Base-by-base conservation (phyloP, 2,797 vertebrate genomes). In the Carduelis carduelis region DNA sequence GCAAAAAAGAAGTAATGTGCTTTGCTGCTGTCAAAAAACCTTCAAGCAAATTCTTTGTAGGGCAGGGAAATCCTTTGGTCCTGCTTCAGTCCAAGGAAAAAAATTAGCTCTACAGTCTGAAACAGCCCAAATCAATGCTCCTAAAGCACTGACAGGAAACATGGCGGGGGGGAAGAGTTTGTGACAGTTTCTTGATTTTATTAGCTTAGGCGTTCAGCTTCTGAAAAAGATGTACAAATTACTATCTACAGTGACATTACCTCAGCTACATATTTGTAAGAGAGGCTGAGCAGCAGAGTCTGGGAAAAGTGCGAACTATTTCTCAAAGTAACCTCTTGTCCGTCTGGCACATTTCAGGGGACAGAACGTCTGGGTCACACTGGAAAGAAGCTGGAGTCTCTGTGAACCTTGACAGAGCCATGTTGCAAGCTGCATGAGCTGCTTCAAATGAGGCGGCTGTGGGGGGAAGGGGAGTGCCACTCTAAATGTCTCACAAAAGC, bases 271-370 rank as follows among this genome's bases (percentile, higher is more conserved):
- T 57, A 79, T 49, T 89, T 85, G 86, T 72, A 60, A 44, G 50
- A 88, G 69, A 79, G 72, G 81, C 57, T 43, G 89, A 90, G 70
- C 50, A 50, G 70, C 41, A 32, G 75, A 93, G 78, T 83, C 93
- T 96, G 94, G 86, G 91, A 93, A 94, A 96, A 96, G 90, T 89
- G 82, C 2, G 84, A 83, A 91, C 89, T 70, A 52, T 94, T 96
- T 96, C 95, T 90, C 89, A 72, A 77, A 95, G 95, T 89, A 96
- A 94, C 93, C 92, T 96, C 90, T 95, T 76, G 81, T 96, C 91
- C 23, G 52, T 92, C 93, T 96, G 92, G 94, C 93, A 94, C 95
- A 91, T 94, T 93, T 92, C 85, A 95, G 85, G 86, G 93, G 80
- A 87, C 80, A 91, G 93, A 95, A 94, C 1, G 83, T 95, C 96